Evolutionary conservation across 2,113 vertebrate species (phyloP).

Genomic region (Mystacornis crossleyi): DNA sequence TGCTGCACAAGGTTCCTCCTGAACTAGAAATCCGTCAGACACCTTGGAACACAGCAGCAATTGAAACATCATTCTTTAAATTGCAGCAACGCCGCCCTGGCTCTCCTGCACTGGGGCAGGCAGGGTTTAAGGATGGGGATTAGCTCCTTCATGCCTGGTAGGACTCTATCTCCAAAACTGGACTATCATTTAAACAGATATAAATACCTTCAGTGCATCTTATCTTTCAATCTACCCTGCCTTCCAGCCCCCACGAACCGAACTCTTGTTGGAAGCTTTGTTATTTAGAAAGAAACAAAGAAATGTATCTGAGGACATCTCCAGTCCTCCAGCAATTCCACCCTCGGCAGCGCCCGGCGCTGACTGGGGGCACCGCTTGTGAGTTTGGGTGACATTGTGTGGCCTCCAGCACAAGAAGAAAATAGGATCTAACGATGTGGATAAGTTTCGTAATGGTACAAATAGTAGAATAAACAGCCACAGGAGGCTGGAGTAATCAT

Average conservation of each 20-base stretch:
- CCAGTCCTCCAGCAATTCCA: neutral
- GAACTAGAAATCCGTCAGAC: neutral
- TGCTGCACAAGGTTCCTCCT: neutral
- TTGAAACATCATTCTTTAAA: neutral
- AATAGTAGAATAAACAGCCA: constrained; percentile 47
- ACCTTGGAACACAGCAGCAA: neutral
- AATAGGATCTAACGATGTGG: constrained; percentile 24
- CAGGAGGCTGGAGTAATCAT: constrained; percentile 23
- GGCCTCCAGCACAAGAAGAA: constrained; percentile 35
- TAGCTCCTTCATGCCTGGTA: neutral
- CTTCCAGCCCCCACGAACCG: constrained; percentile 10
- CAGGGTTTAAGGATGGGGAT: constrained; percentile 18
- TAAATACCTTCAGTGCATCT: constrained; percentile 38
- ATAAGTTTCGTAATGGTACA: constrained; percentile 28
- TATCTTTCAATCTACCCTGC: constrained; percentile 23
- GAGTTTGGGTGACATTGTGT: constrained; percentile 6
- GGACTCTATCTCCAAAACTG: constrained; percentile 24
- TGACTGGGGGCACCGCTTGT: neutral
- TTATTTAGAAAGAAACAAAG: neutral
- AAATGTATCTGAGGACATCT: neutral
- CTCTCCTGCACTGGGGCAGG: neutral
- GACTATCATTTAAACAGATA: constrained; percentile 55
- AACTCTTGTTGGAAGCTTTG: neutral
- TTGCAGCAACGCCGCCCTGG: neutral
- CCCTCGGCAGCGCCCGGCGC: neutral